Conservation (phyloP, 2,888 invertebrate species). For the Campoplex nolae region DNA sequence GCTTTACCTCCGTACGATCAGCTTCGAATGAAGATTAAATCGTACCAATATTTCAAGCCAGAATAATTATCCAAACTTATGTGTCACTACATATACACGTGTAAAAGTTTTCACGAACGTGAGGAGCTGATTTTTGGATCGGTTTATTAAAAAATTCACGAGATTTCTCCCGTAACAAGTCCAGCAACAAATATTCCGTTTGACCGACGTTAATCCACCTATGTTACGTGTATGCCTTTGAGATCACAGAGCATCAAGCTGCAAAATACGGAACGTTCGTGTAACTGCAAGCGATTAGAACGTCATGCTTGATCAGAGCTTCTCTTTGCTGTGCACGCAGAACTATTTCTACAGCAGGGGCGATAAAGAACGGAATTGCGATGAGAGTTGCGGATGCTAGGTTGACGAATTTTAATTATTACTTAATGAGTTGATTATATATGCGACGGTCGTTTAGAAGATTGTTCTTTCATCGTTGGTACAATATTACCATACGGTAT, state of each 20-base stretch:
- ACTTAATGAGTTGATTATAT: not conserved
- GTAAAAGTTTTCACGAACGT: not conserved
- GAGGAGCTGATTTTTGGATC: not conserved
- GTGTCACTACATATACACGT: not conserved
- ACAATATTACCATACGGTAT: too few species aligned
- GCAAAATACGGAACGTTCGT: constrained; percentile 31
- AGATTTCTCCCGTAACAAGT: not conserved
- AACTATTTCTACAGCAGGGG: not conserved
- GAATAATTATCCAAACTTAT: not conserved
- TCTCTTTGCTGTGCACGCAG: constrained; percentile 7
- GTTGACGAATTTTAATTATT: not conserved
- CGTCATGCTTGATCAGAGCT: constrained; percentile 41
- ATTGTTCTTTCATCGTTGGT: not conserved
- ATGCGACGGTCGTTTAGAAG: not conserved
- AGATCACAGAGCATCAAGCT: constrained; percentile 12
- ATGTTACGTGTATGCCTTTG: constrained; percentile 10
- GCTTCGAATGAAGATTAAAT: not conserved
- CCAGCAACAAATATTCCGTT: constrained; percentile 38
- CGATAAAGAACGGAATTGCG: constrained; percentile 19
- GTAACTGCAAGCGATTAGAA: constrained; percentile 39
- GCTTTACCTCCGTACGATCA: not conserved
- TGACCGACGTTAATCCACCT: constrained; percentile 32
- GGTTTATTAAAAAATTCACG: constrained; percentile 5
- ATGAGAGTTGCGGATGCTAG: not conserved
- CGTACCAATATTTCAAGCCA: not conserved